These are phyloP conservation scores for Leptoteleia sp. DNA, from an alignment of 1,140 invertebrate genomes.

Conservation along the genomic window DNA sequence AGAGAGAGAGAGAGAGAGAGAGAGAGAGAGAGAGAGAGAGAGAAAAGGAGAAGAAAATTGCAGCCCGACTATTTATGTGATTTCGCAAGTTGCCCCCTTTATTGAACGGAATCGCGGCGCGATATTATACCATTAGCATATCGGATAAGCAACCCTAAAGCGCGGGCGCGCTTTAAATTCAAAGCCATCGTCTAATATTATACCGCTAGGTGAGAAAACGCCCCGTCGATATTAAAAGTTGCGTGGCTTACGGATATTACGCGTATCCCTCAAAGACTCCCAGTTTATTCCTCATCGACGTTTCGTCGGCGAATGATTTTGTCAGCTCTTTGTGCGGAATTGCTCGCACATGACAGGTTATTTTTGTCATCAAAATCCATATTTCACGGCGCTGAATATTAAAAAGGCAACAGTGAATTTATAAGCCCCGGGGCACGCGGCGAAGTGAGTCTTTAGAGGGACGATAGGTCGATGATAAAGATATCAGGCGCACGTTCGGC, in stretches of 20 bases:
- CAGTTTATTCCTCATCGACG: conserved; percentile 52
- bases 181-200: conserved; percentile 73
- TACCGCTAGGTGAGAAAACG: conserved; percentile 77
- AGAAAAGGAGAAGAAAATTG: conserved; percentile 16
- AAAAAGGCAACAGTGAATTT: conserved; percentile 14
- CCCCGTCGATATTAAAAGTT: conserved; percentile 79
- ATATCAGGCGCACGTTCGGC: conserved; percentile 35
- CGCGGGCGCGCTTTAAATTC: conserved; percentile 75
- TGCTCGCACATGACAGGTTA: conserved; percentile 14
- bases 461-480: conserved; percentile 42
- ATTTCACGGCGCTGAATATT: conserved; percentile 7
- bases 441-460: conserved; percentile 4
- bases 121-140: conserved; percentile 77
- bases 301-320: conserved; percentile 63
- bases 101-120: conserved; percentile 60
- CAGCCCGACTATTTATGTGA: conserved; percentile 50
- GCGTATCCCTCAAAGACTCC: conserved; percentile 39
- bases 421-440: conserved; percentile 6
- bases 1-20: too few relatives aligned
- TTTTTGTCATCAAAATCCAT: conserved; percentile 36
- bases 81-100: conserved; percentile 48
- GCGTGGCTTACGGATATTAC: conserved; percentile 77
- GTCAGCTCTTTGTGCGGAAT: conserved; percentile 44
- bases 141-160: conserved; percentile 72
- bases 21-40: too few relatives aligned